Evolutionary conservation across 1,140 invertebrate species (phyloP), one percentile per base, ranked within the genome.

Genomic region (Drosophila sucinea): DNA sequence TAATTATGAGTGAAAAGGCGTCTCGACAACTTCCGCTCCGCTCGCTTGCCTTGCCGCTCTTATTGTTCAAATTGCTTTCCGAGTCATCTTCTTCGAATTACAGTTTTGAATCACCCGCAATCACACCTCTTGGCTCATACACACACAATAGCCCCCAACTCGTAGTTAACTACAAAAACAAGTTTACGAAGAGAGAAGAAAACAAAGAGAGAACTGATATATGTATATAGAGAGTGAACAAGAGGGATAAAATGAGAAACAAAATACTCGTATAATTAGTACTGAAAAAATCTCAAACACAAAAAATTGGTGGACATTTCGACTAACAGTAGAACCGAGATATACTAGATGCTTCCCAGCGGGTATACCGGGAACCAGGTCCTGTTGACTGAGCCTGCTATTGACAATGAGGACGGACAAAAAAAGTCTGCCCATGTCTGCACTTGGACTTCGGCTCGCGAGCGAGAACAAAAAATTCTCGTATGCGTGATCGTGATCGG

Each of bases 21-120:
- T 79, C 73, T 81, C 76, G 73, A 79, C 79, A 81, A 81, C 79
- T 79, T 81, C 79, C 79, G 79, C 63, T 81, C 64, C 68, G 63
- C 55, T 79, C 68, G 63, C 55, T 79, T 69, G 71, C 56, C 47
- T 79, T 69, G 71, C 56, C 44, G 56, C 67, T 79, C 67, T 74
- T 79, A 71, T 71, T 81, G 67, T 66, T 72, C 57, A 64, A 74
- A 68, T 74, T 80, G 71, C 75, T 74, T 78, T 80, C 40, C 58
- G 65, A 68, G 73, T 79, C 77, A 73, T 79, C 77, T 77, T 79
- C 73, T 70, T 77, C 41, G 57, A 79, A 68, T 76, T 76, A 79
- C 69, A 77, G 67, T 73, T 77, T 76, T 56, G 73, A 79, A 65
- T 79, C 77, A 77, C 74, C 77, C 74, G 65, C 77, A 79, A 78